Percentiles rank a stretch among this genome's conserved stretches.
Evolutionary conservation across 1,140 invertebrate genomes (phyloP).

Genomic region (Drosophila yakuba): DNA sequence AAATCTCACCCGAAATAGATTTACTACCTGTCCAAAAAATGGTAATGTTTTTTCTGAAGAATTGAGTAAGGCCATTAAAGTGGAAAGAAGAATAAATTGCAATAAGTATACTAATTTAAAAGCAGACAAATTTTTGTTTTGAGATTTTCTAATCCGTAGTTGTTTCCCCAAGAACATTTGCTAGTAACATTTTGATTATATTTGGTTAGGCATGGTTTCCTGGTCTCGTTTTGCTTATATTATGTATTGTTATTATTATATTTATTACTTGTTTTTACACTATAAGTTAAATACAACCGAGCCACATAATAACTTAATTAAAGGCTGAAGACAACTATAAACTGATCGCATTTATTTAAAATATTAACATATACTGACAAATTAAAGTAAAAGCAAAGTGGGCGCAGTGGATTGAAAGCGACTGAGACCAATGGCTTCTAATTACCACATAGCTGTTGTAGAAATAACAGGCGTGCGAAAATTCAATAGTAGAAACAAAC

Average conservation of each 20-base stretch:
- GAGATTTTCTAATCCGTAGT: no score
- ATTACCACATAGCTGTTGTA: conserved; percentile 24
- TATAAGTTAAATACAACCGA: no score
- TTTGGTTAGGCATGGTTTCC: no score
- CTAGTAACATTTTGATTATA: no score
- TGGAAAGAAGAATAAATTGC: background rate
- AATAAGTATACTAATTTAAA: background rate
- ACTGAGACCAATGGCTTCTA: conserved; percentile 6
- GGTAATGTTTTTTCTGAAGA: no score
- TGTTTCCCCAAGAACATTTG: no score
- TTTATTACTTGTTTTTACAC: no score
- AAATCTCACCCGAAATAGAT: conserved; percentile 16
- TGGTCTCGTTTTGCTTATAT: no score
- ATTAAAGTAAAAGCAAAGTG: background rate
- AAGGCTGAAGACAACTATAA: background rate
- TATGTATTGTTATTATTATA: no score
- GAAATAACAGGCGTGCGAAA: conserved; percentile 33
- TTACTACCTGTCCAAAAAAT: conserved; percentile 5
- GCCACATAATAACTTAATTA: background rate
- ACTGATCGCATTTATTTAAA: background rate
- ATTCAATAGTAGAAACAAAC: conserved; percentile 8
- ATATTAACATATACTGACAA: conserved; percentile 6
- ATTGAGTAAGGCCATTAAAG: background rate
- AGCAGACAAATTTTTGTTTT: background rate
- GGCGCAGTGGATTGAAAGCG: no score